These are phyloP conservation scores for Gila robusta DNA, from an alignment of 2,797 vertebrate species.

Conservation along the genomic window DNA sequence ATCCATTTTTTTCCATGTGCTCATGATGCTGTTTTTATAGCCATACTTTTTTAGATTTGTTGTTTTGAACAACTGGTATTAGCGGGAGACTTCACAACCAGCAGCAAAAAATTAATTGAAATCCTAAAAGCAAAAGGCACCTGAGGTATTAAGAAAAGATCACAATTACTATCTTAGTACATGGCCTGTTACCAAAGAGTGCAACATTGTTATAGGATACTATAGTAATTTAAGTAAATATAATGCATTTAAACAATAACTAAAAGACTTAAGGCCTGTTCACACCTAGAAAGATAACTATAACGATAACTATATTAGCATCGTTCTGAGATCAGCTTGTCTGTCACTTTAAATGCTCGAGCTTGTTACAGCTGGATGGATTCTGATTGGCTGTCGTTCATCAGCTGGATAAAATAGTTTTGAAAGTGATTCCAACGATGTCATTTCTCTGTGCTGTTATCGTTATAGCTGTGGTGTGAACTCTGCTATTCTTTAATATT, in stretches of 20 bases:
- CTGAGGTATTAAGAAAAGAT: constrained; percentile 4
- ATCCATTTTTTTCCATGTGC: constrained; percentile 42
- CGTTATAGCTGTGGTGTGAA: too few species aligned
- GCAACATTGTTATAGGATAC: constrained; percentile 15
- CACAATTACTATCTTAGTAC: constrained; percentile 36
- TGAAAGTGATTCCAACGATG: too few species aligned
- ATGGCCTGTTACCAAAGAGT: constrained; percentile 48
- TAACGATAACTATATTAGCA: too few species aligned
- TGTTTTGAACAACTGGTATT: constrained; percentile 39
- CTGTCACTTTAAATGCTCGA: too few species aligned
- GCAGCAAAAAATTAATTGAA: constrained; percentile 44
- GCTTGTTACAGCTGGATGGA: too few species aligned
- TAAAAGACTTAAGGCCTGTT: not conserved
- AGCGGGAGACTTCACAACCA: constrained; percentile 44
- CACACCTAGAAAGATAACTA: too few species aligned
- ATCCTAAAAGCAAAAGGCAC: constrained; percentile 1
- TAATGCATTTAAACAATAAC: constrained; percentile 1
- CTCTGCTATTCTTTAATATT: too few species aligned
- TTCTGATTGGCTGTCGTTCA: too few species aligned
- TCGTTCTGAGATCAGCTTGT: too few species aligned
- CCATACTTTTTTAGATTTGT: constrained; percentile 43
- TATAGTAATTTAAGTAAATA: not conserved
- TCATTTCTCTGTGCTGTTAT: too few species aligned
- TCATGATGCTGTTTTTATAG: constrained; percentile 48
- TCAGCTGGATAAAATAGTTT: too few species aligned